Evolutionary conservation across 37 sponge, comb jelly and placozoan species (phyloP).

Genomic region (Chondrilla cf. caribensis): DNA sequence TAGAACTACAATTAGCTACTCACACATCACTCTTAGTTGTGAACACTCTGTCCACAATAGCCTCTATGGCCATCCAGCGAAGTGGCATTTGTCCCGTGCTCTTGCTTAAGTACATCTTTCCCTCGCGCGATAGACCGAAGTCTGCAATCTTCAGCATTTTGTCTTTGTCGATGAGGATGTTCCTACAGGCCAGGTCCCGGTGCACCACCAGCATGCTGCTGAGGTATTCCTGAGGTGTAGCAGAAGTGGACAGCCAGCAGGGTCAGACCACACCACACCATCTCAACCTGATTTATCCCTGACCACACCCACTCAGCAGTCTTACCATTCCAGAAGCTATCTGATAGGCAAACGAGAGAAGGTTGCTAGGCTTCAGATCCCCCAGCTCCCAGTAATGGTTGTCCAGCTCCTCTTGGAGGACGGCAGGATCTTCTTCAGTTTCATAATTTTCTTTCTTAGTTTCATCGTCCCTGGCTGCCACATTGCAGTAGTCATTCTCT

Average conservation of each 20-base stretch:
- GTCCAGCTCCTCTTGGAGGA: too few species aligned
- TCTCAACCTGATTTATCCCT: too few species aligned
- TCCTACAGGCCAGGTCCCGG: conserved; percentile 73
- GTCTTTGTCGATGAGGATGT: conserved; percentile 61
- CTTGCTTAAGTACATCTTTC: conserved; percentile 48
- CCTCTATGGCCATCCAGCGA: conserved; percentile 74
- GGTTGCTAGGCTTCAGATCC: conserved; percentile 32
- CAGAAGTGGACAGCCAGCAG: too few species aligned
- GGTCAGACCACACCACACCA: neutral
- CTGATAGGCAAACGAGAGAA: conserved; percentile 61
- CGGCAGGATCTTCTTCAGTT: too few species aligned
- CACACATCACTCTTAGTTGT: conserved; percentile 61
- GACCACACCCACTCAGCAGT: neutral
- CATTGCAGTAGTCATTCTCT: too few species aligned
- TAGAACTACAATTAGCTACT: too few species aligned
- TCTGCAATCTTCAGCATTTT: conserved; percentile 70
- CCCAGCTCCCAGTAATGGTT: conserved; percentile 27
- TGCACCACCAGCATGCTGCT: conserved; percentile 52
- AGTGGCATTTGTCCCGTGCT: conserved; percentile 54
- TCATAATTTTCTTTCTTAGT: too few species aligned
- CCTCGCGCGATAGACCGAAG: conserved; percentile 69
- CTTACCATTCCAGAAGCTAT: conserved; percentile 78
- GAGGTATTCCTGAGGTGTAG: conserved; percentile 40
- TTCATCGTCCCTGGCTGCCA: too few species aligned
- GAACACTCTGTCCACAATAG: conserved; percentile 43